phyloP scores from a whole-genome alignment of 2,113 vertebrate species.

The Channa maculata region DNA sequence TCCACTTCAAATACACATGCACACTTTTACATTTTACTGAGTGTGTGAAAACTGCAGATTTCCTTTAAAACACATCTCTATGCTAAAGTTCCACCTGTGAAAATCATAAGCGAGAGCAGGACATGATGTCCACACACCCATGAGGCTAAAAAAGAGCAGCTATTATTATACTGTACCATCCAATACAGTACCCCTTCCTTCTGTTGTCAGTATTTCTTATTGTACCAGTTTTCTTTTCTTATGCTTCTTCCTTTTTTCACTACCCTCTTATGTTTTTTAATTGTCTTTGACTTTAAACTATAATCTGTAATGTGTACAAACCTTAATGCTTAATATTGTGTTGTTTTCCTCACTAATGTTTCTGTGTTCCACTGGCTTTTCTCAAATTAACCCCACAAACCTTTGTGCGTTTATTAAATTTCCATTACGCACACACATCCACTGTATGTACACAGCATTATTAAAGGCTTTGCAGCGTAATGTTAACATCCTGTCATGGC shows the following conservation, averaged over 20 bases:
- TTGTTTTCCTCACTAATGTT: not conserved
- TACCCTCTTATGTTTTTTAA: constrained; percentile 1
- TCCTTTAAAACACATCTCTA: not conserved
- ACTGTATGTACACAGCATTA: constrained; percentile 31
- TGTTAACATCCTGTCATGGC: constrained; percentile 61
- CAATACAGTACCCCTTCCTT: constrained; percentile 5
- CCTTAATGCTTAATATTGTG: not conserved
- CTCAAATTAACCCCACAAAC: constrained; percentile 8
- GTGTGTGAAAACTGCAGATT: not conserved
- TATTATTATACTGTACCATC: no score
- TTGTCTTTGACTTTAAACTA: not conserved
- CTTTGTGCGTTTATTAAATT: constrained; percentile 7
- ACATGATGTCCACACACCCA: constrained; percentile 21
- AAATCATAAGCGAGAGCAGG: not conserved
- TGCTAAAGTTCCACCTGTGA: constrained; percentile 2
- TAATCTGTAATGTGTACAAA: not conserved
- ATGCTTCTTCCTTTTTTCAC: not conserved
- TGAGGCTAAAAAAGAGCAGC: constrained; percentile 41
- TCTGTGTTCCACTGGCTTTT: not conserved
- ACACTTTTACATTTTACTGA: not conserved
- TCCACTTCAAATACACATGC: constrained; percentile 4
- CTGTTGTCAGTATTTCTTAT: not conserved
- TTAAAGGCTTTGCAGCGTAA: not conserved
- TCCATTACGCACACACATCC: constrained; percentile 15
- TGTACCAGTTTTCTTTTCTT: not conserved